A percentile compares a stretch with the other conserved stretches of the same genome.
phyloP scores from a whole-genome alignment of 2,113 vertebrate species.

The Benitochromis conjunctus region DNA sequence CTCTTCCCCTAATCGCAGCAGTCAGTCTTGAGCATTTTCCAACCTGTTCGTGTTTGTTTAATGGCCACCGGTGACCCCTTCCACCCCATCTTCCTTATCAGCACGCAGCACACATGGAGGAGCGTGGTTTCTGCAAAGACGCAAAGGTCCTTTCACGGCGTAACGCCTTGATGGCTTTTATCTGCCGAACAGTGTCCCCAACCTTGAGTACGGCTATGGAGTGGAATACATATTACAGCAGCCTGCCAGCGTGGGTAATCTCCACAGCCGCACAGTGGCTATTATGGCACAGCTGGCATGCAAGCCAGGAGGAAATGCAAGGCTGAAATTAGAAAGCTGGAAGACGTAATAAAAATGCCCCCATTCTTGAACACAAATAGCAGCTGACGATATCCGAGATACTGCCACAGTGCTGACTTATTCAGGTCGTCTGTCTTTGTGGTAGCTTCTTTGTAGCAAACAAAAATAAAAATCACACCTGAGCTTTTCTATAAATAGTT shows the following conservation, averaged over 20 bases:
- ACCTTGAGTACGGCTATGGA: conserved; percentile 26
- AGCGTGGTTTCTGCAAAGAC: conserved; percentile 49
- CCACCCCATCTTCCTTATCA: conserved; percentile 70
- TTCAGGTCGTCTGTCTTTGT: neutral
- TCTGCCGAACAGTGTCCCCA: conserved; percentile 38
- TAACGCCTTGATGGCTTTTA: conserved; percentile 57
- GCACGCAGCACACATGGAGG: conserved; percentile 52
- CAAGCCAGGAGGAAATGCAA: neutral
- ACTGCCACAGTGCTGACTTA: neutral
- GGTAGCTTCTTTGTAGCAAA: neutral
- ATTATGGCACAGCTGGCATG: conserved; percentile 1
- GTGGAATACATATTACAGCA: conserved; percentile 43
- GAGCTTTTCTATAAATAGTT: neutral
- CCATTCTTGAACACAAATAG: conserved; percentile 29
- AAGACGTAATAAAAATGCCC: neutral
- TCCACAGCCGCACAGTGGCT: neutral
- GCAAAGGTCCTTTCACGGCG: conserved; percentile 43
- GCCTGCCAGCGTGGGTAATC: neutral
- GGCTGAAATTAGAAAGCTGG: conserved; percentile 23
- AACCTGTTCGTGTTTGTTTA: conserved; percentile 4
- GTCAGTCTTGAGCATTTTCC: conserved; percentile 18
- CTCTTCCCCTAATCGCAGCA: conserved; percentile 4
- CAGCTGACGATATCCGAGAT: neutral
- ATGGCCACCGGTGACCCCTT: conserved; percentile 45
- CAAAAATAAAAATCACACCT: neutral